A percentile compares a stretch with the other conserved stretches of the same genome.
Evolutionary conservation across 2,888 invertebrate species (phyloP).

Genomic region (Choreutis nemorana): DNA sequence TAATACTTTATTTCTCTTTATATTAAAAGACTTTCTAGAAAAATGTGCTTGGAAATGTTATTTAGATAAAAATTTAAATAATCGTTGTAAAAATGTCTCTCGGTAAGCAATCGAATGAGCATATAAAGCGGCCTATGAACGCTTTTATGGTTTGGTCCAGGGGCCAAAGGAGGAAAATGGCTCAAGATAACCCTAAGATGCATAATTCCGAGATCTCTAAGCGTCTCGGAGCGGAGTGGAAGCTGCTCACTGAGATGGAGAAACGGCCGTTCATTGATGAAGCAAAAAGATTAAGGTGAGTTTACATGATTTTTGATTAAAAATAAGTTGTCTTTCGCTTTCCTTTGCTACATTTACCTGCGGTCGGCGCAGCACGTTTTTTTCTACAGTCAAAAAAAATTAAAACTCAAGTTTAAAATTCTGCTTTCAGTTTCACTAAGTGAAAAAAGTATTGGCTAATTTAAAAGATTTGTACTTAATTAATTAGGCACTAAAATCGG

Average conservation of each 20-base stretch:
- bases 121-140: slow-evolving; percentile 95
- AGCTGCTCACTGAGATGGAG: slow-evolving; percentile 83
- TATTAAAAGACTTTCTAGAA: too few relatives aligned
- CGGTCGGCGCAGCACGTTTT: too few relatives aligned
- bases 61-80: slow-evolving; percentile 8
- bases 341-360: background rate
- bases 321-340: background rate
- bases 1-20: too few relatives aligned
- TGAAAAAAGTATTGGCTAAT: too few relatives aligned
- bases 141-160: slow-evolving; percentile 96
- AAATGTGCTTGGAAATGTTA: too few relatives aligned
- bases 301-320: slow-evolving; percentile 5
- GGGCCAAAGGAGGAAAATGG: slow-evolving; percentile 89
- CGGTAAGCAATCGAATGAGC: slow-evolving; percentile 66
- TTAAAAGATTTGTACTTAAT: too few relatives aligned
- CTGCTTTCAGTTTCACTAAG: too few relatives aligned
- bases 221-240: slow-evolving; percentile 88
- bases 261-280: slow-evolving; percentile 92
- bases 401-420: too few relatives aligned
- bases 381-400: too few relatives aligned
- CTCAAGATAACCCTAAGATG: slow-evolving; percentile 94
- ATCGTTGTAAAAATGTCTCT: slow-evolving; percentile 39
- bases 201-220: slow-evolving; percentile 93
- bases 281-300: slow-evolving; percentile 85
- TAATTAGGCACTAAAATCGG: too few relatives aligned